These are phyloP conservation scores for Drosophila biarmipes DNA, from an alignment of 1,140 invertebrate species.

Conservation along the genomic window DNA sequence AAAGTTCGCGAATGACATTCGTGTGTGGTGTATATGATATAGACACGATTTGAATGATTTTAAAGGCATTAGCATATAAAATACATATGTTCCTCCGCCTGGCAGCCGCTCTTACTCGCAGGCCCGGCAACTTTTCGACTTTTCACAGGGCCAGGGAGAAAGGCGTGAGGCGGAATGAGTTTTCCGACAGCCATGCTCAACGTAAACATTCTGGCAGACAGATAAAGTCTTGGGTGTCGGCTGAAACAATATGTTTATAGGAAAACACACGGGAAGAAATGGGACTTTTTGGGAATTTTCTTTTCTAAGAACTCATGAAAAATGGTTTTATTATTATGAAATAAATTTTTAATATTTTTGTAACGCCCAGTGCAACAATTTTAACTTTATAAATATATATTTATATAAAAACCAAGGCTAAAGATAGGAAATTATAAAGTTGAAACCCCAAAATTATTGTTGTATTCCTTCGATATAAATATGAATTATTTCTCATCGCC, in stretches of 20 bases:
- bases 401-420: too few relatives aligned
- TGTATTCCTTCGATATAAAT: too few relatives aligned
- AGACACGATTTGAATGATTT: conserved; percentile 67
- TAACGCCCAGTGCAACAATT: too few relatives aligned
- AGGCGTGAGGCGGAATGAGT: conserved; percentile 37
- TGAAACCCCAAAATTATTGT: too few relatives aligned
- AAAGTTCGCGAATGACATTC: conserved; percentile 21
- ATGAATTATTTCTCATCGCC: too few relatives aligned
- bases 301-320: too few relatives aligned
- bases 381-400: not conserved
- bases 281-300: too few relatives aligned
- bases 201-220: conserved; percentile 38
- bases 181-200: conserved; percentile 44
- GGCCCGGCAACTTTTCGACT: conserved; percentile 22
- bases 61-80: conserved; percentile 70
- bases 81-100: conserved; percentile 26
- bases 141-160: conserved; percentile 9
- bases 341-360: too few relatives aligned
- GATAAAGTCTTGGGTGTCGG: conserved; percentile 1
- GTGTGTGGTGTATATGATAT: conserved; percentile 11
- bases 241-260: not conserved
- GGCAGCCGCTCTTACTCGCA: not conserved
- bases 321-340: too few relatives aligned
- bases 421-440: too few relatives aligned
- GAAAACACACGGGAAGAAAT: not conserved